Conservation (phyloP, 2,113 vertebrate species). For the Cranoglanis bouderius region DNA sequence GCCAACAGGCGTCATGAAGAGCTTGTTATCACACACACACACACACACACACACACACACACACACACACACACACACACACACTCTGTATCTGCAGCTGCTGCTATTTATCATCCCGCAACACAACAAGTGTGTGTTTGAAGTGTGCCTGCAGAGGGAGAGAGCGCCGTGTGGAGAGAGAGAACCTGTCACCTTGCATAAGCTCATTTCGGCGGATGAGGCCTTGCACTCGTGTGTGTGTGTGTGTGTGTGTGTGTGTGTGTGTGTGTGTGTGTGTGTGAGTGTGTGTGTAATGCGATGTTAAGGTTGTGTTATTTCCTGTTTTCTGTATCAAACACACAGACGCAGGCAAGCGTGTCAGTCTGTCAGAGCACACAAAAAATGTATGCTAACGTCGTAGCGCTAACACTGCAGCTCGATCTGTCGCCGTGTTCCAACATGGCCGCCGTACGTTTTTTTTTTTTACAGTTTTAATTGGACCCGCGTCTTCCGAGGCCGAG, state of each 20-base stretch:
- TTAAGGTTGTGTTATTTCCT: constrained; percentile 30
- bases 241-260: constrained; percentile 38
- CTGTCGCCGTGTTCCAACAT: background rate
- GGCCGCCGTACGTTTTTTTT: background rate
- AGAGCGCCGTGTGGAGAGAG: constrained; percentile 23
- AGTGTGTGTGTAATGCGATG: constrained; percentile 2
- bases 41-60: constrained; percentile 28
- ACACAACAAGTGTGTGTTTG: constrained; percentile 55
- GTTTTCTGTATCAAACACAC: background rate
- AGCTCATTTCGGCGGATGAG: constrained; percentile 34
- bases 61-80: constrained; percentile 1
- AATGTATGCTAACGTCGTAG: background rate
- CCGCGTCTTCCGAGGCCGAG: background rate
- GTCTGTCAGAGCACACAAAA: constrained; percentile 33
- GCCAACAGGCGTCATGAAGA: constrained; percentile 43
- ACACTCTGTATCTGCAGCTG: constrained; percentile 28
- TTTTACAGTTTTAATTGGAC: background rate
- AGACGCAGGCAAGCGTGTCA: background rate
- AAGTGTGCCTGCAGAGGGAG: constrained; percentile 39
- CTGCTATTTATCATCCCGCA: constrained; percentile 50
- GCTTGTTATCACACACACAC: constrained; percentile 28
- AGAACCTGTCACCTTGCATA: constrained; percentile 41
- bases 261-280: constrained; percentile 26
- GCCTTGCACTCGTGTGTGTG: background rate
- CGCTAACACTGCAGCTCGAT: background rate